Evolutionary conservation across 2,888 invertebrate species (phyloP), one percentile per base, ranked within the genome.

Genomic region (Cordilura impudica): DNA sequence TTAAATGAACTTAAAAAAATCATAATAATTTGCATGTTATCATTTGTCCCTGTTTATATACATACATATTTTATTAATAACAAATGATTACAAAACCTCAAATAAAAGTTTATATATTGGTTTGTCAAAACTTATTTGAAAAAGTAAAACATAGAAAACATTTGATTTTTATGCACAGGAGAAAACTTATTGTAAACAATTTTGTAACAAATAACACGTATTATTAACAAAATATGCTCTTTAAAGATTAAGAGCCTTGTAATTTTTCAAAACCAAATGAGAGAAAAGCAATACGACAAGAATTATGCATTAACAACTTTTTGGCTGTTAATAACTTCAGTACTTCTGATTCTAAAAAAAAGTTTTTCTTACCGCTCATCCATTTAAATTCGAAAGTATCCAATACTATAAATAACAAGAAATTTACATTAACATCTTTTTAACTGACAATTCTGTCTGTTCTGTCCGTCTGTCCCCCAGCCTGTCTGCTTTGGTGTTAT

Each of bases 281-380:
- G 12, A 0, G 6, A 29, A 2, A 47, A 39, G 23, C 29, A 56
- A 63, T 16, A 35, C 65, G 69, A 76, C 75, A 76, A 63, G 63
- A 70, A 70, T 70, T 70, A 31, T 70, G 65, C 75, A 75, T 75
- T 75, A 75, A 75, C 69, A 70, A 76, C 54, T 70, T 76, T 76
- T 63, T 51, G 70, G 75, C 75, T 70, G 75, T 76, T 76, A 76
- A 76, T 76, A 63, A 63, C 70, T 49, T 69, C 63, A 69, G 54
- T 49, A n/a, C 35, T 29, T 60, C 26, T 45, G 8, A 10, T 18
- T 31, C 35, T 39, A n/a, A 45, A 58, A 56, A 12, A 19, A 53
- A 66, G 18, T 70, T 76, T 63, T 70, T 70, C 56, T 63, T 63
- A 26, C 39, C 12, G 16, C 16, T 4, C 8, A 61, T 63, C 63